Evolutionary conservation across 2,888 invertebrate species (phyloP).

Genomic region (Dorcus parallelipipedus): DNA sequence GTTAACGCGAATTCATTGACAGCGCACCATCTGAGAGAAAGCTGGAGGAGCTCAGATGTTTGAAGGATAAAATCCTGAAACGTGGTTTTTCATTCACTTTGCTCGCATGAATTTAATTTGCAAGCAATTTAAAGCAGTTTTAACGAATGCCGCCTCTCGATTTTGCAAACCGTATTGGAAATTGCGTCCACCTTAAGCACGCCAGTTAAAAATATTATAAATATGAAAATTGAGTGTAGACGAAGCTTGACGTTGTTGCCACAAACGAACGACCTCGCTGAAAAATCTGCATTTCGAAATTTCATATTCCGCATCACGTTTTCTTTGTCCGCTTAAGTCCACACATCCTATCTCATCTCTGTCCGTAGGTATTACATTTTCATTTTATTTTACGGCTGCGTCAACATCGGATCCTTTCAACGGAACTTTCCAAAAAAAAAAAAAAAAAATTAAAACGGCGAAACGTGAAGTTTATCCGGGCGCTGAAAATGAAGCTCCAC

Average conservation of each 20-base stretch:
- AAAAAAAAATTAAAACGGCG: constrained; percentile 11
- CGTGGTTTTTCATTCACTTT: too few species aligned
- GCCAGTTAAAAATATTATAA: constrained; percentile 1
- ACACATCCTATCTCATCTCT: constrained; percentile 27
- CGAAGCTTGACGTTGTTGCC: constrained; percentile 23
- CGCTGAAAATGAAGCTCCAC: too few species aligned
- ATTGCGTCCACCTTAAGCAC: too few species aligned
- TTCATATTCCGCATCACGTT: constrained; percentile 37
- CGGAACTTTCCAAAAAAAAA: constrained; percentile 20
- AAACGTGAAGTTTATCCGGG: constrained; percentile 16
- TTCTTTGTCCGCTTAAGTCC: constrained; percentile 33
- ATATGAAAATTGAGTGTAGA: constrained; percentile 16
- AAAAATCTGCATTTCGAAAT: constrained; percentile 34
- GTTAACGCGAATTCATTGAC: too few species aligned
- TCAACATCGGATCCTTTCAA: constrained; percentile 14
- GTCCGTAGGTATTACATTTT: constrained; percentile 26
- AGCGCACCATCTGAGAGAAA: too few species aligned
- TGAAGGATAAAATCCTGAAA: too few species aligned
- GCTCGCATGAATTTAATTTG: too few species aligned
- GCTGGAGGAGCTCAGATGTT: too few species aligned
- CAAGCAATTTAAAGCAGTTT: too few species aligned
- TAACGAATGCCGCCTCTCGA: too few species aligned
- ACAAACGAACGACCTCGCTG: constrained; percentile 20
- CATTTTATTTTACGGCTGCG: constrained; percentile 20
- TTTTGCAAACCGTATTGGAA: too few species aligned